Percentiles rank a stretch among this genome's conserved stretches.
These are phyloP conservation scores for Polymixis lichenea DNA, from an alignment of 2,888 invertebrate species.

Conservation along the genomic window DNA sequence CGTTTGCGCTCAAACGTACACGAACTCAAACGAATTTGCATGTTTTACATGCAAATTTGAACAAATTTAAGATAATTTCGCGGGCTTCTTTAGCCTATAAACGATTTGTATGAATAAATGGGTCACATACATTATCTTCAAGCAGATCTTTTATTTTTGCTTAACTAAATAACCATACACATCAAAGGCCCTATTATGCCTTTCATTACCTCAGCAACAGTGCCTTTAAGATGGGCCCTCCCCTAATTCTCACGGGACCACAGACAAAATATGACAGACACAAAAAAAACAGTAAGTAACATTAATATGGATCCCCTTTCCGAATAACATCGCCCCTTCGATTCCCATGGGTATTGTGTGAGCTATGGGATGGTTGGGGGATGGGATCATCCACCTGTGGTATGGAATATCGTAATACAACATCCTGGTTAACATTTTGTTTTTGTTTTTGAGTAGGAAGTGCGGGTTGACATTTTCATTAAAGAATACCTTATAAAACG, in stretches of 20 bases:
- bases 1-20: no score
- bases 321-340: slow-evolving; percentile 25
- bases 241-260: slow-evolving; percentile 30
- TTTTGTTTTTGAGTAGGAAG: slow-evolving; percentile 15
- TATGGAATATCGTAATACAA: slow-evolving; percentile 14
- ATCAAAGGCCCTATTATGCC: background rate
- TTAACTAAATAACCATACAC: background rate
- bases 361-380: slow-evolving; percentile 7
- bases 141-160: background rate
- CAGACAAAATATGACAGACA: slow-evolving; percentile 25
- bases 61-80: no score
- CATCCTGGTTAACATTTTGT: slow-evolving; percentile 26
- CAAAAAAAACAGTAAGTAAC: slow-evolving; percentile 22
- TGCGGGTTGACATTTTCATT: background rate
- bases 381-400: slow-evolving; percentile 42
- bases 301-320: slow-evolving; percentile 26
- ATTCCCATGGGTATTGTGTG: slow-evolving; percentile 51
- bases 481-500: no score
- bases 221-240: slow-evolving; percentile 5
- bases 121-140: background rate
- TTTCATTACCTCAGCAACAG: background rate
- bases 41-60: no score
- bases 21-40: no score
- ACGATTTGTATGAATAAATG: background rate
- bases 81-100: no score